A percentile compares a stretch with the other conserved stretches of the same genome.
Evolutionary conservation across 2,113 vertebrate genomes (phyloP).

Genomic region (Junco hyemalis): DNA sequence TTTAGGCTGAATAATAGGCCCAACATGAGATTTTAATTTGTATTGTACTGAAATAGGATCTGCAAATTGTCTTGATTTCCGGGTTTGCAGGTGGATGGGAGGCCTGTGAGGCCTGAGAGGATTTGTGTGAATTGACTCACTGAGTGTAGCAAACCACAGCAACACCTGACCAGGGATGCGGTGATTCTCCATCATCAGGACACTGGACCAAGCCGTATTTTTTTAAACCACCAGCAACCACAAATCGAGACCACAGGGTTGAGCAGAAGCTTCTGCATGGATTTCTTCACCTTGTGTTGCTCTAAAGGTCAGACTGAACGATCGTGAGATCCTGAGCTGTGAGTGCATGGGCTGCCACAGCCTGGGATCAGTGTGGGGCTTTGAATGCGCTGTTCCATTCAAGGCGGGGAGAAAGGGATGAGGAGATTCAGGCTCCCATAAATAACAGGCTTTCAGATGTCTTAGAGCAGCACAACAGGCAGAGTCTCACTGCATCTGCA

Average conservation of each 20-base stretch:
- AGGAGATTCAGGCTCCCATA: neutral
- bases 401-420: neutral
- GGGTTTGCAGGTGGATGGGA: neutral
- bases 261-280: neutral
- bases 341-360: neutral
- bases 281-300: neutral
- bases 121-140: neutral
- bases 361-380: neutral
- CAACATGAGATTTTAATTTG: neutral
- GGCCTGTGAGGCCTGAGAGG: neutral
- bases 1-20: neutral
- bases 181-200: neutral
- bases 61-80: neutral
- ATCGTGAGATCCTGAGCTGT: neutral
- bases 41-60: neutral
- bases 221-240: neutral
- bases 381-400: neutral
- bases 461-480: neutral
- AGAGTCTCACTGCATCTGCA: neutral
- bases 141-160: neutral
- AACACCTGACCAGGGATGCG: neutral
- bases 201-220: neutral
- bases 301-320: neutral
- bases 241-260: neutral
- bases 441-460: neutral